Conservation (phyloP, 1,140 invertebrate species). For the Pseudomyrmex dendroicus region DNA sequence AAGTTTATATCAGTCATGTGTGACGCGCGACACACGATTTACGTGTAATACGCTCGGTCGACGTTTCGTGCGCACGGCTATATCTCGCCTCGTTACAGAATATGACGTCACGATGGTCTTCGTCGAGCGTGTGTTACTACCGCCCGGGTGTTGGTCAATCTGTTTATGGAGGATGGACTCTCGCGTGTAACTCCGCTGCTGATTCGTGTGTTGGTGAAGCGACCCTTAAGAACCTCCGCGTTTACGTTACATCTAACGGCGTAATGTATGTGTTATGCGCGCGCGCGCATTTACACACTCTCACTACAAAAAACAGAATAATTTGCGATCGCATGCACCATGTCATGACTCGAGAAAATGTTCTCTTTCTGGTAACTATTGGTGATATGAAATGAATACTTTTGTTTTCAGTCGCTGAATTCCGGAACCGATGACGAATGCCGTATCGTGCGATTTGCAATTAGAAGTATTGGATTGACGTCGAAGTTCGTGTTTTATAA, state of each 20-base stretch:
- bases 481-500: not conserved
- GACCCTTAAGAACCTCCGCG: constrained; percentile 14
- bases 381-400: not conserved
- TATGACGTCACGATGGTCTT: constrained; percentile 52
- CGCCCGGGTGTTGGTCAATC: constrained; percentile 51
- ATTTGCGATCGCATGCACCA: constrained; percentile 23
- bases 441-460: constrained; percentile 12
- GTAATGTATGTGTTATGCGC: not conserved
- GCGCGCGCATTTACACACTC: not conserved
- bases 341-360: constrained; percentile 10
- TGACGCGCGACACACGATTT: constrained; percentile 11
- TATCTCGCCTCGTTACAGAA: constrained; percentile 21
- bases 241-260: not conserved
- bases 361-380: too few species aligned
- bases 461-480: not conserved
- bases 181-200: constrained; percentile 63
- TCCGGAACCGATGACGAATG: constrained; percentile 15
- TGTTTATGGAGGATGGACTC: constrained; percentile 55
- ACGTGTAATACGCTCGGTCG: not conserved
- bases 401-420: constrained; percentile 21
- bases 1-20: not conserved
- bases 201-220: constrained; percentile 23
- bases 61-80: not conserved
- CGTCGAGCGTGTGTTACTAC: not conserved
- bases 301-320: constrained; percentile 3